phyloP scores from a whole-genome alignment of 2,797 vertebrate species.

The Mionectes olivaceus region DNA sequence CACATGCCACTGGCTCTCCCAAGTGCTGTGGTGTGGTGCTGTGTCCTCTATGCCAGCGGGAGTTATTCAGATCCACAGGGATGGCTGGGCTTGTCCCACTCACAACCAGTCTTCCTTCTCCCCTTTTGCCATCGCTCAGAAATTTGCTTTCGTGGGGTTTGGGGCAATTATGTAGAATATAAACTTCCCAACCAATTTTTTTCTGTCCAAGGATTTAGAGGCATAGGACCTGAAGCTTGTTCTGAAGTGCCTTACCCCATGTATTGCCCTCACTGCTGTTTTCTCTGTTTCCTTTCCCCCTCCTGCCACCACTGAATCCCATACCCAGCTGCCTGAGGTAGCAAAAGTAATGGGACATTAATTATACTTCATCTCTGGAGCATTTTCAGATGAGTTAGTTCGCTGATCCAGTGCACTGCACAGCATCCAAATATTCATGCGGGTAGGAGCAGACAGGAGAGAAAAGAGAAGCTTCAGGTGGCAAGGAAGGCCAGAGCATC shows the following conservation, averaged over 20 bases:
- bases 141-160: neutral
- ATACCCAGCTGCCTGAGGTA: neutral
- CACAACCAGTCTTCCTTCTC: neutral
- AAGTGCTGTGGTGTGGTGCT: fast-evolving
- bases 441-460: neutral
- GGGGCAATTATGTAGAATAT: neutral
- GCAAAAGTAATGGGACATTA: neutral
- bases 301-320: neutral
- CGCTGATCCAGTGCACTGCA: neutral
- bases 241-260: neutral
- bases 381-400: neutral
- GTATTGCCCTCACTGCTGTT: neutral
- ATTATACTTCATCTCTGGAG: neutral
- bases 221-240: neutral
- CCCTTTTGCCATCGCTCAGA: neutral
- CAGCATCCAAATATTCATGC: neutral
- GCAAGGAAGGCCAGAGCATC: neutral
- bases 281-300: neutral
- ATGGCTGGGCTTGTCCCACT: neutral
- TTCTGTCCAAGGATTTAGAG: neutral
- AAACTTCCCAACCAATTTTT: neutral
- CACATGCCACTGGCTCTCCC: neutral
- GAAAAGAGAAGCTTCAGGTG: neutral
- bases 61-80: neutral
- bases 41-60: neutral